Base-by-base conservation (phyloP, 1,140 invertebrate species). In the Lysiphlebus fabarum region DNA sequence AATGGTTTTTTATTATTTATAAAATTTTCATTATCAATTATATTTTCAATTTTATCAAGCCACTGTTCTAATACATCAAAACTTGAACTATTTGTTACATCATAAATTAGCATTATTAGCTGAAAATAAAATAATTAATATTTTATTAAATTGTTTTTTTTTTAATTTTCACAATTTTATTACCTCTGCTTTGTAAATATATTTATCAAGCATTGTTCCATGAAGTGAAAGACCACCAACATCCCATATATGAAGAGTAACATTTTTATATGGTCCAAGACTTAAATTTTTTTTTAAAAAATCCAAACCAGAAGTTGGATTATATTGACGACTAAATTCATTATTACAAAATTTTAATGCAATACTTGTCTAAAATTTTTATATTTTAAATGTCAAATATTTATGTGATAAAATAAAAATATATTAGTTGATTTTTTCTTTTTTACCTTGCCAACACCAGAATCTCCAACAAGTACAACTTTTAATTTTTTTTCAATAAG, bases 61-160 rank as follows among this genome's bases (percentile, higher is more conserved):
- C 93, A 96, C 11, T 86, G 81, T 14, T 83, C 80, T 6, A 95
- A 70, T 62, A 86, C 85, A 50, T 91, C 90, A 75, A 95, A 94
- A 76, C 89, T 93, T 62, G 84, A 81, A 47, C 82, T 80, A 69
- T 90, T 93, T 38, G 91, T 93, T 6, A 95, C 86, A 71, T 96
- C 93, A 77, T 93, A 95, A 2, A 95, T 88, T 54, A 95, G 79
- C 51, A 96, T 69, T 57, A 94, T 83, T 42, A 90, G 86, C 91
- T 93, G 72, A 59, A 85, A 62, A 33, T 62, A 45, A 38, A 38
- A 36, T 54, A 33, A 12, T 44, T n/a, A n/a, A 26, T 4, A 26
- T 26, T 2, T 53, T 40, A 53, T 26, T 26, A 26, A 26, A 26
- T 26, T 26, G 17, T 26, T 26, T 26, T 26, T 26, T 26, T 26